Conservation (phyloP, 1,140 invertebrate genomes). For the Phocides pigmalion region DNA sequence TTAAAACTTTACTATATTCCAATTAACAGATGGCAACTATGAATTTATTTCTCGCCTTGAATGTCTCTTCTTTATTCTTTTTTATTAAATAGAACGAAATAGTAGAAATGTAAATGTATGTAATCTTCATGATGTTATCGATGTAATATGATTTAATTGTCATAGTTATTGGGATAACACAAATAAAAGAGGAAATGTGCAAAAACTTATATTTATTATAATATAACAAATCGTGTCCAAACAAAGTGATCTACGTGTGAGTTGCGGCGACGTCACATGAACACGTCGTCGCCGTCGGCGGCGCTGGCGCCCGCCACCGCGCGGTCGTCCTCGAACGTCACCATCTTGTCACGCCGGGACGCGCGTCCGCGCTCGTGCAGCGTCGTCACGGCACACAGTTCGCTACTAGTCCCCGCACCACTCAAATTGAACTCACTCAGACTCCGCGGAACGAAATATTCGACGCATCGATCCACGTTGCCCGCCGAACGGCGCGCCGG, state of each 20-base stretch:
- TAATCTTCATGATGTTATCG: neutral
- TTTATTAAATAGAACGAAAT: no score
- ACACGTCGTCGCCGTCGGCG: conserved; percentile 68
- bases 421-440: conserved; percentile 92
- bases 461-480: conserved; percentile 86
- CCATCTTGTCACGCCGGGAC: conserved; percentile 89
- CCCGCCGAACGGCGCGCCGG: conserved; percentile 87
- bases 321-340: conserved; percentile 91
- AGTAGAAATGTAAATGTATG: neutral
- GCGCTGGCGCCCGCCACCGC: conserved; percentile 37
- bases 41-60: no score
- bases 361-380: conserved; percentile 44
- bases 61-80: no score
- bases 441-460: conserved; percentile 92
- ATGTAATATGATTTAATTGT: no score
- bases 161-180: neutral
- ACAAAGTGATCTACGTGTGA: conserved; percentile 48
- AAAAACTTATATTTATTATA: conserved; percentile 69
- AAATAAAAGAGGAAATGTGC: conserved; percentile 42
- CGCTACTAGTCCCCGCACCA: conserved; percentile 84
- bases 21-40: no score
- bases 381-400: conserved; percentile 48
- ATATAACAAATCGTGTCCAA: conserved; percentile 70
- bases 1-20: no score
- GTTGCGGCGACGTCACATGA: conserved; percentile 69